Evolutionary conservation across 23 tunicate species (phyloP).

Genomic region (Aplidium turbinatum): DNA sequence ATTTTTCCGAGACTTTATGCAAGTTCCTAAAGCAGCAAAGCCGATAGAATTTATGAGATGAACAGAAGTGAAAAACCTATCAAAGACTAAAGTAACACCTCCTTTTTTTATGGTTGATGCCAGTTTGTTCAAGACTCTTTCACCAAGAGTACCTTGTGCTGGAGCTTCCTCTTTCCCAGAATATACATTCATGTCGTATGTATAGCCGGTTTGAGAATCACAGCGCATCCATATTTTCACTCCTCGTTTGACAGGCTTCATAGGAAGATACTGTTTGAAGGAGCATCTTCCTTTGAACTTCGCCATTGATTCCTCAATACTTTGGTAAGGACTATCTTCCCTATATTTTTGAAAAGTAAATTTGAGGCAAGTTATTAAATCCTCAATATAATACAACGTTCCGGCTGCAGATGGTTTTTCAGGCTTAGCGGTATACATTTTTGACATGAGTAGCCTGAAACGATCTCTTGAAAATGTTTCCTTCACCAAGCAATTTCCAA

Average conservation of each 20-base stretch:
- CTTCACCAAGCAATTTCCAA: slow-evolving; percentile 27
- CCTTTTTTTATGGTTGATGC: slow-evolving; percentile 34
- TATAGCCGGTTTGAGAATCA: slow-evolving; percentile 29
- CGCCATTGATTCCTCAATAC: slow-evolving; percentile 32
- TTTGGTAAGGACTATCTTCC: slow-evolving; percentile 19
- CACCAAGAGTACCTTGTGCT: slow-evolving; percentile 28
- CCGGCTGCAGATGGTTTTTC: slow-evolving; percentile 25
- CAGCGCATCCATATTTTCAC: slow-evolving; percentile 33
- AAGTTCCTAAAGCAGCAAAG: slow-evolving; percentile 45
- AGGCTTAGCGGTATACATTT: slow-evolving; percentile 19
- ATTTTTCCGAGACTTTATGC: slow-evolving; percentile 27
- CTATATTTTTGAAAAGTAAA: slow-evolving; percentile 33
- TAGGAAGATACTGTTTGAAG: slow-evolving; percentile 25
- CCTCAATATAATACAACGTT: slow-evolving; percentile 25
- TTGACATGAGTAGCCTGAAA: slow-evolving; percentile 35
- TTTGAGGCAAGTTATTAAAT: slow-evolving; percentile 26
- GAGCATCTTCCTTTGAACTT: slow-evolving; percentile 26
- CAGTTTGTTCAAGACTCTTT: slow-evolving; percentile 34
- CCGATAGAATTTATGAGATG: slow-evolving; percentile 30
- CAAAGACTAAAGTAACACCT: slow-evolving; percentile 29
- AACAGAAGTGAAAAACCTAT: slow-evolving; percentile 36
- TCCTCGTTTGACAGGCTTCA: slow-evolving; percentile 41
- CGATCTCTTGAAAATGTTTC: slow-evolving; percentile 30
- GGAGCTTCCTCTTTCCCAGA: slow-evolving; percentile 20
- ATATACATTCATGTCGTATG: slow-evolving; percentile 26